phyloP scores from a whole-genome alignment of 2,113 vertebrate species.

The Tursiops truncatus region DNA sequence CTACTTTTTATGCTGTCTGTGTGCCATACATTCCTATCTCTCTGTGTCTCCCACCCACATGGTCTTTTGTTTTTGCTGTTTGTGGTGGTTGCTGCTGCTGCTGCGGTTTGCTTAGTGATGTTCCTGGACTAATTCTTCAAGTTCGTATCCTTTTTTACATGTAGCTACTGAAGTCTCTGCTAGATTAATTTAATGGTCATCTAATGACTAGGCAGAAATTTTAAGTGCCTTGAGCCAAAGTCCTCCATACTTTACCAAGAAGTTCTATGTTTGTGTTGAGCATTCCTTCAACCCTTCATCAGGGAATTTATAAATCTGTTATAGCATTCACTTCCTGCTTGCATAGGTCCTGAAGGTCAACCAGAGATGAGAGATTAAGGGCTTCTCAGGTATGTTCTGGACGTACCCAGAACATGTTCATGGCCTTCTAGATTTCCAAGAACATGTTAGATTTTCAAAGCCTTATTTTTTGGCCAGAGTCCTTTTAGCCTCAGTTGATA shows the following conservation, averaged over 20 bases:
- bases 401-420: neutral
- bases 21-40: neutral
- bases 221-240: neutral
- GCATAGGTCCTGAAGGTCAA: neutral
- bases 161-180: neutral
- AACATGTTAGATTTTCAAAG: neutral
- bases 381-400: neutral
- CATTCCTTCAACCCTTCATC: neutral
- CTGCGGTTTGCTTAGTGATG: neutral
- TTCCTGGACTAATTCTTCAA: neutral
- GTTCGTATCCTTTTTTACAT: neutral
- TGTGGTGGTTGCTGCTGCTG: neutral
- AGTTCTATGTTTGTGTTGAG: neutral
- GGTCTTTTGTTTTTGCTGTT: neutral
- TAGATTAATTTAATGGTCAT: neutral
- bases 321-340: neutral
- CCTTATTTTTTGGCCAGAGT: neutral
- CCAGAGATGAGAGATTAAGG: neutral
- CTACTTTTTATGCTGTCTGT: neutral
- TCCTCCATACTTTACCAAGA: neutral
- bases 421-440: neutral
- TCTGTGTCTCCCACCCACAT: neutral
- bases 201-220: neutral
- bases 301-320: neutral
- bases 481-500: neutral